phyloP scores from a whole-genome alignment of 2,888 invertebrate genomes.

The Diaphora mendica region DNA sequence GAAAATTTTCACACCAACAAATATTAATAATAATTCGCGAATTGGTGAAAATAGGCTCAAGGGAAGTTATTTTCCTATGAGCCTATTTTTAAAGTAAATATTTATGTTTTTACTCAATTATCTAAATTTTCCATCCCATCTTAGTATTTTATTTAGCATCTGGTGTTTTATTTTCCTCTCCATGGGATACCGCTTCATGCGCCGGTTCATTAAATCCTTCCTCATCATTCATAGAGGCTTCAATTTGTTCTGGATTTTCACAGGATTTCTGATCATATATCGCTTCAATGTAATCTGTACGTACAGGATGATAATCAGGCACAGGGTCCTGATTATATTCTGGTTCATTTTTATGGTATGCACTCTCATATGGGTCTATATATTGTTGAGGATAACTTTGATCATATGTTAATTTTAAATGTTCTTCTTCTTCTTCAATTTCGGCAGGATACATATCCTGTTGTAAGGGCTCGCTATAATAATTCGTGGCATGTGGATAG shows the following conservation, averaged over 20 bases:
- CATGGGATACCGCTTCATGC: neutral
- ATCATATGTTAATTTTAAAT: constrained; percentile 65
- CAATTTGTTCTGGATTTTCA: constrained; percentile 53
- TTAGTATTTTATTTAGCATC: neutral
- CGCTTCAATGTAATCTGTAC: constrained; percentile 24
- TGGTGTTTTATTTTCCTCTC: constrained; percentile 2
- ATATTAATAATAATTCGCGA: neutral
- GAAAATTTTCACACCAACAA: neutral
- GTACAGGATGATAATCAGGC: constrained; percentile 16
- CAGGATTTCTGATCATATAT: constrained; percentile 21
- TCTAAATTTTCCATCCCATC: neutral
- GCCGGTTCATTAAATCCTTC: constrained; percentile 51
- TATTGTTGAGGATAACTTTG: constrained; percentile 74
- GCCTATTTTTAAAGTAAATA: neutral
- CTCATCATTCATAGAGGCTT: constrained; percentile 62
- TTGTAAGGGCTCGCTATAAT: constrained; percentile 58
- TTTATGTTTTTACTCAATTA: neutral
- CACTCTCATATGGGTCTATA: constrained; percentile 41
- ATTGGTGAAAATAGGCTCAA: neutral
- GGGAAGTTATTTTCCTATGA: neutral
- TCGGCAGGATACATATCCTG: constrained; percentile 56
- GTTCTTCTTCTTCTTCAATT: constrained; percentile 64
- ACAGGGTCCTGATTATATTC: constrained; percentile 18
- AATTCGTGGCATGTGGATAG: constrained; percentile 56
- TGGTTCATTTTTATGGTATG: constrained; percentile 41